A percentile compares a stretch with the other conserved stretches of the same genome.
Evolutionary conservation across 2,888 invertebrate genomes (phyloP).

Genomic region (Stenichneumon culpator): DNA sequence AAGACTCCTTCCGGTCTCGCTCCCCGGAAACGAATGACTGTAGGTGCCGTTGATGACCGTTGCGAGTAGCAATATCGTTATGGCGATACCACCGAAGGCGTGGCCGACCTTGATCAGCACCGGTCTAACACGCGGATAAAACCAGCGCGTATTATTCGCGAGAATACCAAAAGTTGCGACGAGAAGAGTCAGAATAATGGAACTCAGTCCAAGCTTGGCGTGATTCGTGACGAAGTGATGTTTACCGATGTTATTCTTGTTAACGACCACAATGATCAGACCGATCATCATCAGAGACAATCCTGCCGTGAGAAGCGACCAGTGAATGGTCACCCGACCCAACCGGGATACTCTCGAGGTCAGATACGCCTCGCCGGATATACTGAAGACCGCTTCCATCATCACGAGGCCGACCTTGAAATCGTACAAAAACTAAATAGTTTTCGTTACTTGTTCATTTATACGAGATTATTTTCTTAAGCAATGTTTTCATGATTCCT

Average conservation of each 20-base stretch:
- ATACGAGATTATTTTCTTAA: neutral
- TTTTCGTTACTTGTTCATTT: neutral
- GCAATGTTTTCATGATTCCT: neutral
- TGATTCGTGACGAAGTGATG: constrained; percentile 79
- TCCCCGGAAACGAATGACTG: constrained; percentile 74
- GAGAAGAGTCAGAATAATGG: constrained; percentile 74
- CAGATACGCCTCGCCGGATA: constrained; percentile 81
- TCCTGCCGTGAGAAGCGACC: constrained; percentile 79
- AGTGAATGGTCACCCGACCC: constrained; percentile 79
- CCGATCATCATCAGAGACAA: constrained; percentile 76
- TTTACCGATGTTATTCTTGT: constrained; percentile 72
- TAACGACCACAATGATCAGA: constrained; percentile 77
- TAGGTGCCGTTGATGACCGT: constrained; percentile 80
- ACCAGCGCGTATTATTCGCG: constrained; percentile 80
- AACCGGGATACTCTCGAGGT: constrained; percentile 73
- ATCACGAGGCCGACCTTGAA: constrained; percentile 78
- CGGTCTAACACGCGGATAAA: constrained; percentile 79
- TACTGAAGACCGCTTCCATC: constrained; percentile 79
- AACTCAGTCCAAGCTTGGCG: constrained; percentile 77
- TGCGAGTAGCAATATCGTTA: constrained; percentile 78
- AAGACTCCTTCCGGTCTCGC: constrained; percentile 75
- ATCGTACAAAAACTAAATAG: neutral
- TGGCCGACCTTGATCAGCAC: constrained; percentile 80
- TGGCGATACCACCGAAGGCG: constrained; percentile 77
- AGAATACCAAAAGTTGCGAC: constrained; percentile 77